Conservation (phyloP, 2,797 vertebrate species). For the Pangasius macronema region DNA sequence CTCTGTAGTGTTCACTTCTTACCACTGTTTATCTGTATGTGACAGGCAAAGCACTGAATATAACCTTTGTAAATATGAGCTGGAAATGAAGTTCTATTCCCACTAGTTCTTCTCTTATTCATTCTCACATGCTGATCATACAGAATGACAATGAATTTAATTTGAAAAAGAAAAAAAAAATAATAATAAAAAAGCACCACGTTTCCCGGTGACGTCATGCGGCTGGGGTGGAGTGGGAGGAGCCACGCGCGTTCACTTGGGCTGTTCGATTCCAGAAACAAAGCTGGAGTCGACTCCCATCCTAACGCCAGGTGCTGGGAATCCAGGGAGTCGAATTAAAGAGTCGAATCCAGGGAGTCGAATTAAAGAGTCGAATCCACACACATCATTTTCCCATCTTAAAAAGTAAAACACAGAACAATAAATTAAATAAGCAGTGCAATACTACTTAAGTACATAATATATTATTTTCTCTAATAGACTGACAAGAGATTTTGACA, state of each 20-base stretch:
- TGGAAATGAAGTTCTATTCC: neutral
- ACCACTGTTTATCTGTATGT: neutral
- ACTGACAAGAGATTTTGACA: neutral
- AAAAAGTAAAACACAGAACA: neutral
- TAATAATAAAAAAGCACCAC: too few species aligned
- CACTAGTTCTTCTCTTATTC: neutral
- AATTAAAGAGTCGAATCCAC: neutral
- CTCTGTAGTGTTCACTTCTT: neutral
- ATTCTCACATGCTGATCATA: neutral
- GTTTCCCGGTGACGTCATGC: neutral
- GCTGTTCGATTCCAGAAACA: neutral
- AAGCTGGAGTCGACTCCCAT: slow-evolving; percentile 7
- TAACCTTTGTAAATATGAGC: neutral
- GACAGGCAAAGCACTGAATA: neutral
- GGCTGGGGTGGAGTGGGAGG: neutral
- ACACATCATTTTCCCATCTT: neutral
- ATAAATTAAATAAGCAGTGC: neutral
- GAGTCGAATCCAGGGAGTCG: neutral
- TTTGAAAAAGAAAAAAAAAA: neutral
- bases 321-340: neutral
- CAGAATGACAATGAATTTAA: neutral
- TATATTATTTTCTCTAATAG: neutral
- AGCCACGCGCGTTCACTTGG: neutral
- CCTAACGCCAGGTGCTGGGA: neutral
- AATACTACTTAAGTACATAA: neutral